Evolutionary conservation across 1,140 invertebrate species (phyloP), one percentile per base, ranked within the genome.

Genomic region (Bombus difficillimus): DNA sequence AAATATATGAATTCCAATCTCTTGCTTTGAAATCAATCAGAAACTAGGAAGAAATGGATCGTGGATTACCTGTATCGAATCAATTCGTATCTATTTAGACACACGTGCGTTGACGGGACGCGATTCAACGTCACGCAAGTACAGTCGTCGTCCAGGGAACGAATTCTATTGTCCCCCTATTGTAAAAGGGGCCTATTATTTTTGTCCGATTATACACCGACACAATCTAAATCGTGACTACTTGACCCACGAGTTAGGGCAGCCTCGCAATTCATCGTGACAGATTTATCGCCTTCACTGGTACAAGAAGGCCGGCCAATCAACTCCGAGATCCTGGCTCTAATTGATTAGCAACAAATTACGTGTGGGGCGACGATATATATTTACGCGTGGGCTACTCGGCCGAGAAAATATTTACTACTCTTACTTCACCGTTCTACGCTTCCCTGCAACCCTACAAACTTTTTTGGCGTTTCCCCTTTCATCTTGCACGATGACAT

Each of bases 261-360:
- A 88, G 57, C 73, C 66, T 81, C 59, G 73, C 86, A 85, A 89
- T 89, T 89, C 88, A 88, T 88, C 66, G 82, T 73, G 86, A 89
- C 88, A 89, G 88, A 89, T 89, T 88, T 89, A 89, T 88, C 82
- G 73, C 25, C 62, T 68, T 62, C 39, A 34, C 75, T 74, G 68
- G 59, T 57, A 57, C 72, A 69, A 88, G 81, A 28, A 84, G 62
- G 81, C 69, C 41, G 37, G 72, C 86, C 82, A 85, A 89, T 89
- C 82, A 74, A 85, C 86, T 39, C 66, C 47, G 66, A 37, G 59
- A 88, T 66, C 57, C 73, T 64, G 77, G 10, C 66, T 88, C 57
- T 89, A 88, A 88, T 89, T 88, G 86, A 89, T 88, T 85, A 88
- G 66, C 72, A 88, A 88, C 72, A 74, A 85, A 85, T 85, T 84